Evolutionary conservation across 2,113 vertebrate species (phyloP).

Genomic region (Chascanopsetta lugubris): DNA sequence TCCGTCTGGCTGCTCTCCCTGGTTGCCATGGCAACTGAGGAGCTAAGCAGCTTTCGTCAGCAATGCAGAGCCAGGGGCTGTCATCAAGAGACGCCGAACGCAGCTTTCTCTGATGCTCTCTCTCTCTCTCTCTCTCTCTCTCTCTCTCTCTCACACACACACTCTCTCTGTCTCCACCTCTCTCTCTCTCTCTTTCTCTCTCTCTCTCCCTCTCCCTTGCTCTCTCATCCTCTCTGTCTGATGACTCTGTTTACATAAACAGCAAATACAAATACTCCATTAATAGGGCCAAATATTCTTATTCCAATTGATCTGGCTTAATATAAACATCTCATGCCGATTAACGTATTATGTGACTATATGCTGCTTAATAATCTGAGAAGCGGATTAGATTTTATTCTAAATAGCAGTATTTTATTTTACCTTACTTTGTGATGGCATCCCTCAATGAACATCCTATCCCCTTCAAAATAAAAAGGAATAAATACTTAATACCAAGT

Average conservation of each 20-base stretch:
- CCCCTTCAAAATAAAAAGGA: neutral
- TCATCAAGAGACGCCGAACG: constrained; percentile 79
- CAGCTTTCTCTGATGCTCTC: constrained; percentile 59
- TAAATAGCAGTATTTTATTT: neutral
- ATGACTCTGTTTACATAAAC: constrained; percentile 76
- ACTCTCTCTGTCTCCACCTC: constrained; percentile 43
- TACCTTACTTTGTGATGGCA: neutral
- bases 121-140: constrained; percentile 41
- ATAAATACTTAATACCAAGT: neutral
- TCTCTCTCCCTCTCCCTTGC: constrained; percentile 32
- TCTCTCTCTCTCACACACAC: constrained; percentile 26
- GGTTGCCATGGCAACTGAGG: constrained; percentile 93
- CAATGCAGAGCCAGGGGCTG: constrained; percentile 86
- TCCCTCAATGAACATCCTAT: neutral
- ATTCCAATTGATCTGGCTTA: constrained; percentile 46
- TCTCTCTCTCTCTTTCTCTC: constrained; percentile 54
- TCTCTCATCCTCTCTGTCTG: constrained; percentile 62
- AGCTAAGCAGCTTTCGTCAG: constrained; percentile 89
- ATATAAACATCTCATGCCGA: constrained; percentile 47
- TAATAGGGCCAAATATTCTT: constrained; percentile 45
- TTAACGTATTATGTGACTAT: constrained; percentile 2
- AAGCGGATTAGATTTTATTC: constrained; percentile 12
- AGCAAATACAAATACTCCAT: constrained; percentile 63
- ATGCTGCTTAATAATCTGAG: constrained; percentile 16
- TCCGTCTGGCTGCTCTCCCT: constrained; percentile 81